A percentile compares a stretch with the other conserved stretches of the same genome.
These are phyloP conservation scores for Parus major DNA, from an alignment of 2,113 vertebrate genomes.

Conservation along the genomic window DNA sequence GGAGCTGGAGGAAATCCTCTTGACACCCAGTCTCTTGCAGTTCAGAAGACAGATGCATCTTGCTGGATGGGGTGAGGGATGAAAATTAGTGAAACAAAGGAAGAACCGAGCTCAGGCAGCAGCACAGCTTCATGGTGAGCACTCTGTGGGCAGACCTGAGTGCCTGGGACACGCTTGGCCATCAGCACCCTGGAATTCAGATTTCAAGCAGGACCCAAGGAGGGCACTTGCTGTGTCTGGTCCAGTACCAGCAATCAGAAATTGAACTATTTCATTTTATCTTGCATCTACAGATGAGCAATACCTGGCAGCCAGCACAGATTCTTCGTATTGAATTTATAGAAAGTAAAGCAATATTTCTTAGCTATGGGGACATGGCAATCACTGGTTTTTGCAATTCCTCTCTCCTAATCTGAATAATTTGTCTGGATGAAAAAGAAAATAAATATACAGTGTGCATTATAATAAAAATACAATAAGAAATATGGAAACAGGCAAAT, in stretches of 20 bases:
- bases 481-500: neutral
- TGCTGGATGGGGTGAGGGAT: neutral
- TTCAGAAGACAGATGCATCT: neutral
- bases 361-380: neutral
- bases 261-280: neutral
- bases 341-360: neutral
- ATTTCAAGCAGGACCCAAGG: neutral
- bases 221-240: neutral
- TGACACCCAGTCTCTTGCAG: neutral
- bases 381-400: neutral
- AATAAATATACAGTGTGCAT: neutral
- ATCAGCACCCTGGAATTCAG: neutral
- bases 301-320: neutral
- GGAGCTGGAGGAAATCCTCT: neutral
- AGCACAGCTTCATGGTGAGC: accelerated
- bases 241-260: neutral
- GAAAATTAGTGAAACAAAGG: neutral
- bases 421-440: neutral
- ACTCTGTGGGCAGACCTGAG: neutral
- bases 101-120: neutral
- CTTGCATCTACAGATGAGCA: neutral
- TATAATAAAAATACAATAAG: neutral
- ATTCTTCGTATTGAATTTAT: neutral
- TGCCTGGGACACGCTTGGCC: neutral
- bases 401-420: neutral